Conservation (phyloP, 2,888 invertebrate genomes). For the Lycocerus yunnanus region DNA sequence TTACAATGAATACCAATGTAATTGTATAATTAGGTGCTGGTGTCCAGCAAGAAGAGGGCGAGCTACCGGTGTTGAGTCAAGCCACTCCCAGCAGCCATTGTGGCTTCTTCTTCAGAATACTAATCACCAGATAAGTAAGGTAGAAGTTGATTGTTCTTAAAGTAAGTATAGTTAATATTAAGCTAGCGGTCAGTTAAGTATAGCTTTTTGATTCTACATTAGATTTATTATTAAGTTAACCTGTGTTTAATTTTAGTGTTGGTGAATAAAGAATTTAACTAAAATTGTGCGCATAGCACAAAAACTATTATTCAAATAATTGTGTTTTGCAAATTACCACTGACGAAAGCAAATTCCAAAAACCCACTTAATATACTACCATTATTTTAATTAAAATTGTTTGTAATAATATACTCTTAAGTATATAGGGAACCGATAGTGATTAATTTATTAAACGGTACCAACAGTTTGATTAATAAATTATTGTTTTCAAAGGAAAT, state of each 20-base stretch:
- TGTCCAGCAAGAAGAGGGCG: constrained; percentile 25
- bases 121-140: constrained; percentile 27
- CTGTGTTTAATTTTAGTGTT: constrained; percentile 3
- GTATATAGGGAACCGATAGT: neutral
- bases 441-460: neutral
- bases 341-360: neutral
- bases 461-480: neutral
- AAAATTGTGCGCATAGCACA: neutral
- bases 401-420: neutral
- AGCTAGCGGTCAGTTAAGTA: constrained; percentile 4
- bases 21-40: constrained; percentile 33
- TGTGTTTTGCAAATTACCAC: neutral
- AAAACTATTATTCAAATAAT: neutral
- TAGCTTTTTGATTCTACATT: constrained; percentile 3
- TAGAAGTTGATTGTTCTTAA: constrained; percentile 18
- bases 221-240: neutral
- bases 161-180: constrained; percentile 13
- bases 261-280: neutral
- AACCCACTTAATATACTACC: neutral
- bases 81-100: constrained; percentile 34
- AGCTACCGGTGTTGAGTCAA: constrained; percentile 31
- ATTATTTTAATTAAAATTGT: neutral
- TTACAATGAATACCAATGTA: constrained; percentile 31
- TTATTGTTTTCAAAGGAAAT: neutral
- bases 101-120: constrained; percentile 28